Conservation (phyloP, 2,797 vertebrate species). For the Chelonia mydas region DNA sequence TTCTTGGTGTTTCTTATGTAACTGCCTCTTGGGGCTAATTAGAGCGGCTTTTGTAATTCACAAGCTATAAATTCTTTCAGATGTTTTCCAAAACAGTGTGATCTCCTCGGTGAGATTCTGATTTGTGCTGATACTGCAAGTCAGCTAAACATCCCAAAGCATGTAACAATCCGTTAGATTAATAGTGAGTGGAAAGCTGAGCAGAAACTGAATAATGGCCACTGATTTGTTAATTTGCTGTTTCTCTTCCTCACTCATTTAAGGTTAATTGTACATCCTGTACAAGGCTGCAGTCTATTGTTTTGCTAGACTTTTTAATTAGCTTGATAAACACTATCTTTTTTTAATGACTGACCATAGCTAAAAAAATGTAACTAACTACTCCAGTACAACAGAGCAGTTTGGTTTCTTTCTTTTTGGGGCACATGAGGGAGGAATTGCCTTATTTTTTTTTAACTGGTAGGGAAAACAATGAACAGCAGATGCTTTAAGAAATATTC, state of each 20-base stretch:
- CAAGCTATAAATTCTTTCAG: constrained; percentile 75
- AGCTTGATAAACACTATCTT: constrained; percentile 52
- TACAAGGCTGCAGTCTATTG: constrained; percentile 46
- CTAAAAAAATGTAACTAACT: not conserved
- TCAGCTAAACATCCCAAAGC: constrained; percentile 52
- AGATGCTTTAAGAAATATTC: not conserved
- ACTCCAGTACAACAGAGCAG: not conserved
- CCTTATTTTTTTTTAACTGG: not conserved
- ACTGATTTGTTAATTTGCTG: constrained; percentile 53
- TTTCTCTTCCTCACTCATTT: constrained; percentile 54
- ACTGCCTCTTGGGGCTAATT: constrained; percentile 80
- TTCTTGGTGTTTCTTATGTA: constrained; percentile 75
- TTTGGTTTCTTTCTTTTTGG: not conserved
- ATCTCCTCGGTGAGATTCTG: constrained; percentile 42
- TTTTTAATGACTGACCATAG: constrained; percentile 49
- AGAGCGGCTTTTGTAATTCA: constrained; percentile 79
- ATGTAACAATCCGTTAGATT: constrained; percentile 24
- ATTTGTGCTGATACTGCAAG: constrained; percentile 68
- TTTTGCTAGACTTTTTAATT: constrained; percentile 70
- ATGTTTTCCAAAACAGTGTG: constrained; percentile 65
- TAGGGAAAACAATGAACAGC: not conserved
- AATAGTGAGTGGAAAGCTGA: constrained; percentile 15
- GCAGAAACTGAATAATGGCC: constrained; percentile 13
- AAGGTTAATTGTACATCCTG: constrained; percentile 63
- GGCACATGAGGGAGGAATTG: not conserved